These are phyloP conservation scores for Eulacestoma nigropectus DNA, from an alignment of 2,113 vertebrate genomes.

Conservation along the genomic window DNA sequence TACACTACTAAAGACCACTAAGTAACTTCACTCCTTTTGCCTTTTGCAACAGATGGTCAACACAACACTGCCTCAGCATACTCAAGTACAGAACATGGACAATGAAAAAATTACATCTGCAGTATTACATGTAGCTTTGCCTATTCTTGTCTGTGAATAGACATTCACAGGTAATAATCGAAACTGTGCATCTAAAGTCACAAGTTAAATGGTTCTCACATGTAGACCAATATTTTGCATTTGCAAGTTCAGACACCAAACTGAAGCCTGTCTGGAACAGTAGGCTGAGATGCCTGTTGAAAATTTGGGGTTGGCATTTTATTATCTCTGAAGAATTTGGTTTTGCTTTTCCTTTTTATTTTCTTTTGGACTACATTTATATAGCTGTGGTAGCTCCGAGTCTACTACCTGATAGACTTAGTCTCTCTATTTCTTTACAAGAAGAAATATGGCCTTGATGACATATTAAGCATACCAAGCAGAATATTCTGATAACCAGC, in stretches of 20 bases:
- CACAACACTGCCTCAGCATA: neutral
- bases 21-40: neutral
- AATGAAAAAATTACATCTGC: neutral
- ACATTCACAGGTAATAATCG: neutral
- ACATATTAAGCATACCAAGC: neutral
- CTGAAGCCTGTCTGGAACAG: neutral
- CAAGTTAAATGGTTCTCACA: neutral
- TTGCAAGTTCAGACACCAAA: neutral
- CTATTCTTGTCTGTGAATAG: neutral
- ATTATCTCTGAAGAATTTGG: neutral
- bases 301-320: neutral
- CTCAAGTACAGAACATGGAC: rapidly evolving
- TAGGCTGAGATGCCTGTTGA: neutral
- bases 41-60: neutral
- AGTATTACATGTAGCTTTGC: neutral
- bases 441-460: neutral
- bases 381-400: neutral
- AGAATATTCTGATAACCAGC: neutral
- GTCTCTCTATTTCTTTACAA: neutral
- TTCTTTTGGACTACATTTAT: neutral
- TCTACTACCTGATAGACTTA: neutral
- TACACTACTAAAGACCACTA: neutral
- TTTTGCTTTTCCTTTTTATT: neutral
- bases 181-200: neutral
- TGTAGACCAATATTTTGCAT: neutral